These are phyloP conservation scores for Ecdyonurus torrentis DNA, from an alignment of 2,888 invertebrate species.

Conservation along the genomic window DNA sequence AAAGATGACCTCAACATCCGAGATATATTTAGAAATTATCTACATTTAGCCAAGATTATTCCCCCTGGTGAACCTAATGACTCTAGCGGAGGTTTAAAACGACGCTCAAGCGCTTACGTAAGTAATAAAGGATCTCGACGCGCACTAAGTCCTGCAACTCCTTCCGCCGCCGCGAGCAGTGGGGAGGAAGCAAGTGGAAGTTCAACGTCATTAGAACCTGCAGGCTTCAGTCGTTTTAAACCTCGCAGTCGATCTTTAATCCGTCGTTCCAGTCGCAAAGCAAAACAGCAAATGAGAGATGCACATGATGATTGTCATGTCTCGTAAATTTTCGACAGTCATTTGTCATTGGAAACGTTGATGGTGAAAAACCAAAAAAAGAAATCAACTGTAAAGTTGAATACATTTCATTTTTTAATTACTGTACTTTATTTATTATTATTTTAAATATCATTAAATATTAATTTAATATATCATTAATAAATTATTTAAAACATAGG, in stretches of 20 bases:
- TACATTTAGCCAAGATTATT: slow-evolving; percentile 56
- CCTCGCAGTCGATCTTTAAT: slow-evolving; percentile 58
- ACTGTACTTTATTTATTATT: no score
- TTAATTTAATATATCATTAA: no score
- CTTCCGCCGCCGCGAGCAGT: slow-evolving; percentile 22
- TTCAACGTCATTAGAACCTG: slow-evolving; percentile 25
- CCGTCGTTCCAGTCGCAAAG: slow-evolving; percentile 59
- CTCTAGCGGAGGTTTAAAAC: slow-evolving; percentile 30
- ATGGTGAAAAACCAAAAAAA: no score
- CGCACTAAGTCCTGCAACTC: slow-evolving; percentile 19
- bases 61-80: slow-evolving; percentile 32
- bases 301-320: slow-evolving; percentile 54
- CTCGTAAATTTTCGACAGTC: no score
- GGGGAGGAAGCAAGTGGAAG: slow-evolving; percentile 24
- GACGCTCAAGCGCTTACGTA: slow-evolving; percentile 57
- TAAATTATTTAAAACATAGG: no score
- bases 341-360: no score
- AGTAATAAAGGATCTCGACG: slow-evolving; percentile 17
- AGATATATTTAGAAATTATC: slow-evolving; percentile 63
- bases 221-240: slow-evolving; percentile 30
- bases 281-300: slow-evolving; percentile 59
- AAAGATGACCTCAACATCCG: slow-evolving; percentile 62
- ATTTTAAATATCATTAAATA: no score
- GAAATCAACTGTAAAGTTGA: no score
- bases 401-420: no score